Conservation (phyloP, 2,113 vertebrate species). For the Erinaceus europaeus region DNA sequence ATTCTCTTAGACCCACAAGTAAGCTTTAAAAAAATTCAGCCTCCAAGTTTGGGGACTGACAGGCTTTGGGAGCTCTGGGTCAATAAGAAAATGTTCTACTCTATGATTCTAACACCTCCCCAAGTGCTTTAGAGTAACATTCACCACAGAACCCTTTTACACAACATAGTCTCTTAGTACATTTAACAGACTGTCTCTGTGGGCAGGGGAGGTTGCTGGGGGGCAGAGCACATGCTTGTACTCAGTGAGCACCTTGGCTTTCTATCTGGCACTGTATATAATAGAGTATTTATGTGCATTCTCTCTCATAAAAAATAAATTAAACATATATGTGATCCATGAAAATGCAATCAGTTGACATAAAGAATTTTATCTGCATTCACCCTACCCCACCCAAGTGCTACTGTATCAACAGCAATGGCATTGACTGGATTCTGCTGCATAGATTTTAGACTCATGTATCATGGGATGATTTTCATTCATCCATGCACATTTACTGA, state of each 20-base stretch:
- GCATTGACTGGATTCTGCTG: conserved; percentile 37
- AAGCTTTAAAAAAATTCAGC: not conserved
- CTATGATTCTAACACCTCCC: not conserved
- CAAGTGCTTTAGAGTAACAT: conserved; percentile 29
- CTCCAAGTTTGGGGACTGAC: not conserved
- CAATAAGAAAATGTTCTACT: not conserved
- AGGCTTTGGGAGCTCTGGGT: not conserved
- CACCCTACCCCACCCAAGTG: not conserved
- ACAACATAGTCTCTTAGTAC: conserved; percentile 25
- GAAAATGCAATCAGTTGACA: conserved; percentile 37
- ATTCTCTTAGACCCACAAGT: not conserved
- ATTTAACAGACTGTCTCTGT: conserved; percentile 30
- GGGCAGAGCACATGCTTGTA: not conserved
- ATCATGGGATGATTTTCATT: conserved; percentile 44
- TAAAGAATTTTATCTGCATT: not conserved
- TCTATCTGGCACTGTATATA: too few species aligned
- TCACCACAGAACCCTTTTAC: conserved; percentile 30
- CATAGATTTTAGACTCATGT: not conserved
- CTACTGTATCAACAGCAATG: conserved; percentile 41
- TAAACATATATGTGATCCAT: not conserved
- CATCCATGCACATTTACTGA: conserved; percentile 21
- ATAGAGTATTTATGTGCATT: too few species aligned
- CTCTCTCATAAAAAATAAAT: too few species aligned
- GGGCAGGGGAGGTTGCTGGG: too few species aligned
- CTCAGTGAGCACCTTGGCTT: too few species aligned